Evolutionary conservation across 2,797 vertebrate species (phyloP).

Genomic region (Sarcoramphus papa): DNA sequence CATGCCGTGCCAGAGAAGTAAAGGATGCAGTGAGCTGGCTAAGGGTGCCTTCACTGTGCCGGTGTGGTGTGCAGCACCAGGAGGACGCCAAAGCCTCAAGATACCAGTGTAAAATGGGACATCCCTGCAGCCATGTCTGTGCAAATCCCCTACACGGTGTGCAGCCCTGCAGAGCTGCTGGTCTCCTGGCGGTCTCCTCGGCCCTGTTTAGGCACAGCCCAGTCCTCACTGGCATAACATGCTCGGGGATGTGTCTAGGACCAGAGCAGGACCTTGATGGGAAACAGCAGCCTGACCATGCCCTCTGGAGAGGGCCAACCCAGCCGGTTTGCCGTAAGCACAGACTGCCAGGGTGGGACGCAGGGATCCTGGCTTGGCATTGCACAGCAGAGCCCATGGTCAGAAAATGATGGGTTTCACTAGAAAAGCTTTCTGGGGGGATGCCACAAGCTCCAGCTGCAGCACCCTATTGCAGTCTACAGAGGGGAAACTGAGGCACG

Average conservation of each 20-base stretch:
- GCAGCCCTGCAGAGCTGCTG: background rate
- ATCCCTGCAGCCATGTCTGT: background rate
- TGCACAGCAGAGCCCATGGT: background rate
- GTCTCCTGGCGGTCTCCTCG: background rate
- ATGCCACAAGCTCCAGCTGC: background rate
- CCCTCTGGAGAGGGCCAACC: background rate
- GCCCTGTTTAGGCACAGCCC: background rate
- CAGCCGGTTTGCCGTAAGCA: background rate
- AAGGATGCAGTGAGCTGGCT: rapidly evolving
- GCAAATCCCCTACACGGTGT: rapidly evolving
- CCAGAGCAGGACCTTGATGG: background rate
- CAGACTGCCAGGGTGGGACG: background rate
- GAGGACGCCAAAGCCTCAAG: background rate
- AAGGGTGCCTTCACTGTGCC: background rate
- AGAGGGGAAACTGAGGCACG: background rate
- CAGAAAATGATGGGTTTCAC: background rate
- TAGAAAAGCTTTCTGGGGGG: background rate
- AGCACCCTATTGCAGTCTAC: background rate
- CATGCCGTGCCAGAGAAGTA: background rate
- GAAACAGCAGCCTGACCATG: rapidly evolving
- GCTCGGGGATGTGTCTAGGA: rapidly evolving
- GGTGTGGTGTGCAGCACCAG: background rate
- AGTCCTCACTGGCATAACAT: background rate
- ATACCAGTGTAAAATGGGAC: background rate
- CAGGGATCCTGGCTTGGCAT: background rate